Base-by-base conservation (phyloP, 2,113 vertebrate species). In the Semicossyphus pulcher region DNA sequence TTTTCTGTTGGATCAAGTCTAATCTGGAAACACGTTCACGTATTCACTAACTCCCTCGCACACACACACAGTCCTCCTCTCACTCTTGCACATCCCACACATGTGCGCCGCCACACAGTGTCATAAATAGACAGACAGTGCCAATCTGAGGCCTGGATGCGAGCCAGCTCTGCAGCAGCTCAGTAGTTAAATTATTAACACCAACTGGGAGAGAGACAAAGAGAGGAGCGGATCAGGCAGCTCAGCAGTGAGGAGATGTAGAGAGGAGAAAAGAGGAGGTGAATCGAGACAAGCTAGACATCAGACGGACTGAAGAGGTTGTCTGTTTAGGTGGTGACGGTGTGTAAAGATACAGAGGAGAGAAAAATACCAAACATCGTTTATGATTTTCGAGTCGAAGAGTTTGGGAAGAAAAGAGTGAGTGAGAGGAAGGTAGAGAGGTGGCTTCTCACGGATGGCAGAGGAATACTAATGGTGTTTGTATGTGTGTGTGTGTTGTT, bases 111-210 rank as follows among this genome's bases (percentile, higher is more conserved):
- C 91, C 89, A 86, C 89, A 85, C 84, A 86, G 69, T 87, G 88
- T 91, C 90, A 91, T 91, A 90, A 91, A 91, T 90, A 92, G 89
- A 90, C 83, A 85, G 85, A 83, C 85, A 83, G 86, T 88, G 90
- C 88, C 91, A 89, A 89, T 90, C 89, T 79, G 80, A 88, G 85
- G 83, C 81, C 83, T 93, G 91, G 91, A 93, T 20, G n/a, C 16
- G 69, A 78, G 91, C 91, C 91, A 93, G 89, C 83, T 81, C 89
- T 92, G 90, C 90, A 90, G 89, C 89, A 92, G 89, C 86, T 91
- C 91, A 90, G 75, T 86, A 88, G 89, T 92, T 93, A 86, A 92
- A 93, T 93, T 93, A 93, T 93, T 93, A 93, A 93, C 91, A 92
- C 84, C 89, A 85, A 90, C 85, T 83, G 88, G 80, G 88, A 84